Evolutionary conservation across 2,797 vertebrate species (phyloP), one percentile per base, ranked within the genome.

Genomic region (Sebastiscus tertius): DNA sequence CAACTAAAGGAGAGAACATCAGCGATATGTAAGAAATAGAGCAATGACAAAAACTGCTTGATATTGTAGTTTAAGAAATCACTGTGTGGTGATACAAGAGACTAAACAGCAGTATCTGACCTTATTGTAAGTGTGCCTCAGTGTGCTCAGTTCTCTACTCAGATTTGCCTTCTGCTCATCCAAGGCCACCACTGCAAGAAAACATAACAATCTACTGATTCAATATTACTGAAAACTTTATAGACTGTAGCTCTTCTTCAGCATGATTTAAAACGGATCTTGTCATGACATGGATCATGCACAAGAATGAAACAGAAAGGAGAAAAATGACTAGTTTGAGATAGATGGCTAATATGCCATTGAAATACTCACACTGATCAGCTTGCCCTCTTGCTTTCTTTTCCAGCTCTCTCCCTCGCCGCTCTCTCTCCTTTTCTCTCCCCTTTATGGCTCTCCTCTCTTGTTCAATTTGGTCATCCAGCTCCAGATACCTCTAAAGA

Each of bases 391-490:
- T 93, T 11, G 96, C 96, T 86, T 96, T 96, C 66, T 93, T 95
- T 86, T 96, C 96, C 14, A 96, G 77, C 13, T 95, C 94, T 79
- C 92, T 88, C 77, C 95, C 94, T 64, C 95, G 82, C n/a, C 79
- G 89, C 79, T 96, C 96, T 39, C 88, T 88, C 87, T 96, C 95
- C 63, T 92, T 95, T 18, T 96, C 96, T 81, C 96, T 93, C 39
- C 83, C 93, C 78, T 87, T 94, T 88, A 95, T 90, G 22, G 92
- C 86, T 86, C 95, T 92, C 75, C 96, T 92, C 76, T 96, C 96
- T 72, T 95, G 96, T 80, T 96, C 96, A 66, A 89, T 94, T 81
- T 96, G 96, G 85, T 96, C 96, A 52, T 96, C 96, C 66, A 96
- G 86, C 87, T 96, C 96, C 79, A 96, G 85, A 88, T 94, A 96